phyloP scores from a whole-genome alignment of 2,888 invertebrate species.

The Metalampra italica region DNA sequence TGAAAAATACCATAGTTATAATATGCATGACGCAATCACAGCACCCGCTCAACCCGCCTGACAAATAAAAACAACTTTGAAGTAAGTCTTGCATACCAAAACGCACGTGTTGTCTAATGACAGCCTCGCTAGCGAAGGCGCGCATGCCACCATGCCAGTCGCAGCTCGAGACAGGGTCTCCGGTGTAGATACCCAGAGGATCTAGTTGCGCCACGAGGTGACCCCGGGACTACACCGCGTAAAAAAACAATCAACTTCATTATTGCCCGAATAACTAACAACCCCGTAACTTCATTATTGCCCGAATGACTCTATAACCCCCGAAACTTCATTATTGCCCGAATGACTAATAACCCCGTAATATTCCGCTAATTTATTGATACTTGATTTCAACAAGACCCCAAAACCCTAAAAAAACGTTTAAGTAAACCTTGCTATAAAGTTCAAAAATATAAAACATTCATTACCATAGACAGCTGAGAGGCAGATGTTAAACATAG shows the following conservation, averaged over 20 bases:
- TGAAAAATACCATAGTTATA: no score
- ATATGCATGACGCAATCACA: no score
- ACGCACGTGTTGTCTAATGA: slow-evolving; percentile 75
- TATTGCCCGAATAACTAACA: not conserved
- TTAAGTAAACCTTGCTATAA: not conserved
- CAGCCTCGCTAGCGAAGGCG: slow-evolving; percentile 73
- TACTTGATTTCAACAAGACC: not conserved
- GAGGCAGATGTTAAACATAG: not conserved
- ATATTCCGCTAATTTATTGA: no score
- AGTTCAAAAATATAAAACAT: not conserved
- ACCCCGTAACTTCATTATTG: slow-evolving; percentile 9
- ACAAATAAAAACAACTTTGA: not conserved
- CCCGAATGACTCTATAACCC: not conserved
- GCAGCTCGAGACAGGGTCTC: slow-evolving; percentile 77
- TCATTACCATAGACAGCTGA: not conserved
- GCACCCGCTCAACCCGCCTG: not conserved
- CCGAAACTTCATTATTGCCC: slow-evolving; percentile 10
- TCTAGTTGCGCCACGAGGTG: slow-evolving; percentile 96
- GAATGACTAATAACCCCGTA: not conserved
- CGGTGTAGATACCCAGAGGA: slow-evolving; percentile 92
- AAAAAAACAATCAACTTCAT: slow-evolving; percentile 27
- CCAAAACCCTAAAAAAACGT: not conserved
- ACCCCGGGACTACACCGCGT: slow-evolving; percentile 87
- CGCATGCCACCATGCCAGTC: slow-evolving; percentile 73
- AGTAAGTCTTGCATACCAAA: slow-evolving; percentile 64